phyloP scores from a whole-genome alignment of 2,797 vertebrate species.

The Centroberyx gerrardi region DNA sequence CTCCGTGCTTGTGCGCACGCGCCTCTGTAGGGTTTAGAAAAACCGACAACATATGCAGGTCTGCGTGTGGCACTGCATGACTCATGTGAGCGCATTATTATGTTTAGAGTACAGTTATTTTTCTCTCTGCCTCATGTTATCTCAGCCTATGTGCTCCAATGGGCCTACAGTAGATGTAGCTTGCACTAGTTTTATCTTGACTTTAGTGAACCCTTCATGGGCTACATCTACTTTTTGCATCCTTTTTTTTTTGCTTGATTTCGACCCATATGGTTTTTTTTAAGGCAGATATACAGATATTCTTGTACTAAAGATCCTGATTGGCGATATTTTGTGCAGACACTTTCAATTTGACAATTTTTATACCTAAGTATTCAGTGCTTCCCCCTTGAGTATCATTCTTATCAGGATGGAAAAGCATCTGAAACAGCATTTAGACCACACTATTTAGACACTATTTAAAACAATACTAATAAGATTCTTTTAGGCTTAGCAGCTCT shows the following conservation, averaged over 20 bases:
- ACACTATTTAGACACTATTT: too few relatives aligned
- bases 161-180: neutral
- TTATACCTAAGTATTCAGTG: too few relatives aligned
- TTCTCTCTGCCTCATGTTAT: slow-evolving; percentile 3
- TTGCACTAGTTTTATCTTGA: slow-evolving; percentile 21
- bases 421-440: too few relatives aligned
- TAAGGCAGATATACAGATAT: too few relatives aligned
- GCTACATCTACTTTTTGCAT: neutral
- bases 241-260: neutral
- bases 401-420: too few relatives aligned
- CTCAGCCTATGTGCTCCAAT: slow-evolving; percentile 13
- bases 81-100: slow-evolving; percentile 48
- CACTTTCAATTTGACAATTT: too few relatives aligned
- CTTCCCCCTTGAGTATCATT: too few relatives aligned
- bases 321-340: too few relatives aligned
- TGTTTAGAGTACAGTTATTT: slow-evolving; percentile 43
- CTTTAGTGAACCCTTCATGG: neutral
- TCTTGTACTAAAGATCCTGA: too few relatives aligned
- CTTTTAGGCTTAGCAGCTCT: too few relatives aligned
- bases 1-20: neutral
- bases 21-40: slow-evolving; percentile 25
- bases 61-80: slow-evolving; percentile 41
- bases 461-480: too few relatives aligned
- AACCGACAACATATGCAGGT: slow-evolving; percentile 43
- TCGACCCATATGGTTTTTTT: neutral